Base-by-base conservation (phyloP, 2,888 invertebrate genomes). In the Stratiomys singularior region DNA sequence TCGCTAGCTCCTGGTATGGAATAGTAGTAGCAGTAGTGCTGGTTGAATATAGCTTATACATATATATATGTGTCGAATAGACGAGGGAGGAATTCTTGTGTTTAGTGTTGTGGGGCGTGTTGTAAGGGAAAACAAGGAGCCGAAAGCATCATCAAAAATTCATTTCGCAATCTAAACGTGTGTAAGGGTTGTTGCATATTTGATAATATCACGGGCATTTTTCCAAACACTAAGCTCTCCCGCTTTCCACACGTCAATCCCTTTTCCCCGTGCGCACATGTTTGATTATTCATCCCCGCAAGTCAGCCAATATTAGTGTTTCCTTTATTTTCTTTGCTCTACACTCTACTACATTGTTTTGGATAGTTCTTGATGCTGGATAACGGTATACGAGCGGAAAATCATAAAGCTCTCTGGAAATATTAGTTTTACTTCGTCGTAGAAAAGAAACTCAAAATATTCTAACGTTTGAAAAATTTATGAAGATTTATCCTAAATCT, bases 151-250 rank as follows among this genome's bases (percentile, higher is more conserved):
- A 85, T 86, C 80, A 87, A 87, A 86, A 85, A 87, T 87, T 87
- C 85, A 87, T 86, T 85, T 85, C 83, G 85, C 86, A 87, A 87
- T 87, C 87, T 87, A 87, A 86, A 85, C 86, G 85, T 86, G 87
- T 86, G 87, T 86, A 85, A 87, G 86, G 84, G 84, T 83, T 83
- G 82, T 82, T 87, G 84, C 85, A 87, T 87, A 85, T 86, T 87
- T 86, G 82, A 83, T 80, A 63, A 78, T 79, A 80, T 79, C 77
- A 77, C 78, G 69, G 77, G 72, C 69, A 69, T 77, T 77, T 67
- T 77, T 74, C 74, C 58, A 28, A 25, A 58, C 58, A 37, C 60
- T 58, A 74, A 74, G 74, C 74, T 67, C 44, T 46, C 67, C 23
- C 60, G 44, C 11, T 58, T 23, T 37, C 37, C 15, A 25, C 52